Evolutionary conservation across 1,140 invertebrate species (phyloP), one percentile per base, ranked within the genome.

Genomic region (Teleopsis dalmanni): DNA sequence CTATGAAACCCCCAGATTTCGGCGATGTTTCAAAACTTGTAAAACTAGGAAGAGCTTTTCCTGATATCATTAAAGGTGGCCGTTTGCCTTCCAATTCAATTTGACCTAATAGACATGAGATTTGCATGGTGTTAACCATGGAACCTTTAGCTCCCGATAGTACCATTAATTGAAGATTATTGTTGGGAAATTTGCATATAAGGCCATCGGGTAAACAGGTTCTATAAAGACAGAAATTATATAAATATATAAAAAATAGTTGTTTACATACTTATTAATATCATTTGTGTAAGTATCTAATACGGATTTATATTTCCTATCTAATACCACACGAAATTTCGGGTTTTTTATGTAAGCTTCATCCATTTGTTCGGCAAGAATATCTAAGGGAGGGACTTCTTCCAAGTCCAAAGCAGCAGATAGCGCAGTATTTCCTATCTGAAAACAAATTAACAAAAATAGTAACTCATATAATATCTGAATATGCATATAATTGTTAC

Each of bases 81-180:
- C 96, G 76, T 66, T 95, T 92, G 11, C 97, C 97, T 78, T 99
- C 96, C 60, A 99, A 81, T 70, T 98, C 95, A 65, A 98, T 98
- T 76, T 99, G 96, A 9, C 95, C 96, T 2, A 99, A 75, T 11
- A 95, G 74, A 73, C 93, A 95, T 0, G 94, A 97, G 59, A 99
- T 98, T 70, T 99, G 94, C 86, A 95, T 92, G 59, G 89, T 90
- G 68, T 98, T 98, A 0, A 97, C 93, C 57, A 79, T 86, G 0
- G 93, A 93, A 27, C 97, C 97, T 75, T 99, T 99, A 0, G 97
- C 96, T 38, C 97, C 97, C 11, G 96, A 96, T 62, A 94, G 81
- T 1, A 98, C 93, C 94, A 99, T 98, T 40, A 99, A 70, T 68
- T 98, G 95, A 3, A 99, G 78, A 75, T 97, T 96, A 72, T 99